Base-by-base conservation (phyloP, 2,888 invertebrate species). In the Caenorhabditis japonica region DNA sequence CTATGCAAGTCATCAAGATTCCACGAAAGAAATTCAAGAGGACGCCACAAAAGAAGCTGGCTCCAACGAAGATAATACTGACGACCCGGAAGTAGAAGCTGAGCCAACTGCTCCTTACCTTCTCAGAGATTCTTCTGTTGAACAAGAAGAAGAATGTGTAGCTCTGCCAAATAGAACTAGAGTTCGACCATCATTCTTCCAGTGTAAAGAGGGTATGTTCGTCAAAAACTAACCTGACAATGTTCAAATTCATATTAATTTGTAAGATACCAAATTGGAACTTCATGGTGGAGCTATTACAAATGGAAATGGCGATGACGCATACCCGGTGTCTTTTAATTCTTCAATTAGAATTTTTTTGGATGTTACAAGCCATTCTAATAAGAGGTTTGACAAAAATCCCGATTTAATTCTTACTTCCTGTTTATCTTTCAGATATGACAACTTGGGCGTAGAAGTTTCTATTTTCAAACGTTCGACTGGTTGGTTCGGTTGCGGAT, bases 401-500 rank as follows among this genome's bases (percentile, higher is more conserved):
- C 10, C 15, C n/a, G 19, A 39, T 13, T 7, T 13, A 10, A 21
- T 15, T 36, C 15, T 19, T 55, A 12, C 41, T 33, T 4, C 13
- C 19, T 30, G 3, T 41, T 23, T 10, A n/a, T 19, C 13, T 10
- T 79, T 44, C 47, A 83, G 84, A 61, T 83, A 71, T 41, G 85
- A 85, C 64, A 82, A 85, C 36, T 66, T 85, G 38, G 70, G 77
- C 4, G 83, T 85, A 3, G 84, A 85, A 62, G 81, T 84, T 5
- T 72, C 79, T 21, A 62, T 85, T 10, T 85, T 83, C 73, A 83
- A 83, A 27, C 64, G 84, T 13, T 79, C 80, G 12, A 79, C 78
- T 21, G 84, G 85, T 3, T 85, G 85, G 85, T 75, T 85, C 25
- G 85, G 85, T 10, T 85, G 85, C 47, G 85, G 85, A 19, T 85